Percentiles rank a stretch among this genome's conserved stretches.
These are phyloP conservation scores for Copsychus sechellarum DNA, from an alignment of 2,113 vertebrate species.

Conservation along the genomic window DNA sequence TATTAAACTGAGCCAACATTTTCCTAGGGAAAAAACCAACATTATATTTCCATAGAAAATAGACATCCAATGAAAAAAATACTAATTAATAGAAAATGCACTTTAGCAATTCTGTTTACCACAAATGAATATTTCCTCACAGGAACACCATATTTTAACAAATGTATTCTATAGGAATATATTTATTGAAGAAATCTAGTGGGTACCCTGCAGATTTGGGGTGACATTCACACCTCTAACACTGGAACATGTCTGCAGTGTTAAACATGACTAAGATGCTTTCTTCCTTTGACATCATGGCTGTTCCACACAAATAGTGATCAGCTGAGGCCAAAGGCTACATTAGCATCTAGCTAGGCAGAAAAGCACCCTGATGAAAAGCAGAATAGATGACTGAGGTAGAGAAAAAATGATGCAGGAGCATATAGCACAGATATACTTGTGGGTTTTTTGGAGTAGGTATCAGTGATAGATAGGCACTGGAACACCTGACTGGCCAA, in stretches of 20 bases:
- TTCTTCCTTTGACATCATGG: neutral
- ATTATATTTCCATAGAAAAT: neutral
- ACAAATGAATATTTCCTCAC: neutral
- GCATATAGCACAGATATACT: neutral
- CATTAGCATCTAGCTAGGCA: neutral
- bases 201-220: neutral
- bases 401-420: neutral
- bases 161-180: neutral
- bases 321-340: neutral
- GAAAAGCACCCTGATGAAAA: neutral
- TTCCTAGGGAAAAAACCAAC: neutral
- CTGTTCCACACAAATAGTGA: neutral
- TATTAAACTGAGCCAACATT: neutral
- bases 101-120: neutral
- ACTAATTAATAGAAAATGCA: neutral
- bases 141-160: neutral
- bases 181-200: neutral
- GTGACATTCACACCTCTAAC: neutral
- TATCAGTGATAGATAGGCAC: neutral
- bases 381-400: neutral
- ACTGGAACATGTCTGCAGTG: neutral
- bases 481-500: constrained; percentile 24
- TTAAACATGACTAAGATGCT: neutral
- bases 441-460: neutral
- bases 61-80: neutral